Percentiles rank a stretch among this genome's conserved stretches.
Evolutionary conservation across 1,140 invertebrate genomes (phyloP).

Genomic region (Bombus affinis): DNA sequence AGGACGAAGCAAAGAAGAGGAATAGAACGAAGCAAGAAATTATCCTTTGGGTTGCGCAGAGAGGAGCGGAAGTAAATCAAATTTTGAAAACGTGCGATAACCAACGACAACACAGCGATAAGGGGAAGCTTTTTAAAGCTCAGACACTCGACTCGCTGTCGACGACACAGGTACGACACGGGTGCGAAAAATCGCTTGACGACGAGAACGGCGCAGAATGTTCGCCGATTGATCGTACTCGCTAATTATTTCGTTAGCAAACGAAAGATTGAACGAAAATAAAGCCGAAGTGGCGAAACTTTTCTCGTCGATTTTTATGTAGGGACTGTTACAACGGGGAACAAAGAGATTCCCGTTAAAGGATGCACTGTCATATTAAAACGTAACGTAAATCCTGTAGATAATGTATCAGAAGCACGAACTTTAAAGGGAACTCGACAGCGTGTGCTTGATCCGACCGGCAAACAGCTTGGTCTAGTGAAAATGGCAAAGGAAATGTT

Average conservation of each 20-base stretch:
- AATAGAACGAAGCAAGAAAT: not conserved
- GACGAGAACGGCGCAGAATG: no score
- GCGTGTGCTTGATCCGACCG: not conserved
- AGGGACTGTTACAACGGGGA: not conserved
- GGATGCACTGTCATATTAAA: not conserved
- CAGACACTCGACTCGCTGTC: no score
- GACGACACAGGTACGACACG: no score
- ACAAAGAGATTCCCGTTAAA: conserved; percentile 13
- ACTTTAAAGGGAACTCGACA: not conserved
- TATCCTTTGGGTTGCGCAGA: not conserved
- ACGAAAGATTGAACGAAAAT: not conserved
- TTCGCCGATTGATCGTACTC: not conserved
- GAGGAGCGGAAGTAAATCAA: not conserved
- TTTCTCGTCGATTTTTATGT: not conserved
- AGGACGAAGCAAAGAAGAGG: not conserved
- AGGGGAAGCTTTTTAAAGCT: not conserved
- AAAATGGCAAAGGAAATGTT: not conserved
- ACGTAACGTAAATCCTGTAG: not conserved
- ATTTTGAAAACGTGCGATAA: not conserved
- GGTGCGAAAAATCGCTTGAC: not conserved
- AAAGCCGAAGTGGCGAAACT: not conserved
- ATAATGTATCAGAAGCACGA: conserved; percentile 6
- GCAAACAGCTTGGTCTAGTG: not conserved
- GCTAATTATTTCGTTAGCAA: not conserved
- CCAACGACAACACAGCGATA: not conserved